Evolutionary conservation across 2,797 vertebrate genomes (phyloP), one percentile per base, ranked within the genome.

Genomic region (Ceryle rudis): DNA sequence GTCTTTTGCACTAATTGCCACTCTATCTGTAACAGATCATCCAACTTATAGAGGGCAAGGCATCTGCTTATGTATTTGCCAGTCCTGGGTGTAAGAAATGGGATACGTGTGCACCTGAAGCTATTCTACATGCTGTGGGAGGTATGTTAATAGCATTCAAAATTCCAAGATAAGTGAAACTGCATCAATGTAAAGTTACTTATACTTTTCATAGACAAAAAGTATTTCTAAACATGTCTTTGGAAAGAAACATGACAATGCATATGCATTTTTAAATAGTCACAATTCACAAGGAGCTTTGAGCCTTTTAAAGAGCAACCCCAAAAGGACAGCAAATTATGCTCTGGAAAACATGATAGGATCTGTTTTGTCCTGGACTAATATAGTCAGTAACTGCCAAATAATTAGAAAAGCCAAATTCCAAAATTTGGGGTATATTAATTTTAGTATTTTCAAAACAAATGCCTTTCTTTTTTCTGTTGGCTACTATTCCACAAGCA

Each of bases 1-100:
- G 54, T 42, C n/a, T 22, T 94, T 73, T 93, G 51, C 39, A 84
- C 33, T 85, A 42, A 92, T 25, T 90, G 23, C 14, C 14, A 80
- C 25, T 84, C 47, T 88, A 4, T 86, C 97, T 42, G 14, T 95
- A 95, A 85, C 93, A 99, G 99, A 98, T 99, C 75, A 99, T 99
- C 96, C 99, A 99, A 69, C 98, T 99, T 28, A 97, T 99, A 90
- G 99, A 99, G 97, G 99, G 99, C 64, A 99, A 98, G 86, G 99
- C 99, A n/a, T 99, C 99, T 42, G 99, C 99, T 33, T 99, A 99
- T 25, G 98, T 99, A 39, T 99, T 99, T 95, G 99, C 99, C 22
- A 99, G 99, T 97, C 99, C 98, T 31, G 99, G 99, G 9, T 99
- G 99, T 96, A 99, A 99, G 96, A 99, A 99, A 91, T 99, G 99